phyloP scores from a whole-genome alignment of 2,113 vertebrate species.

The Megaptera novaeangliae region DNA sequence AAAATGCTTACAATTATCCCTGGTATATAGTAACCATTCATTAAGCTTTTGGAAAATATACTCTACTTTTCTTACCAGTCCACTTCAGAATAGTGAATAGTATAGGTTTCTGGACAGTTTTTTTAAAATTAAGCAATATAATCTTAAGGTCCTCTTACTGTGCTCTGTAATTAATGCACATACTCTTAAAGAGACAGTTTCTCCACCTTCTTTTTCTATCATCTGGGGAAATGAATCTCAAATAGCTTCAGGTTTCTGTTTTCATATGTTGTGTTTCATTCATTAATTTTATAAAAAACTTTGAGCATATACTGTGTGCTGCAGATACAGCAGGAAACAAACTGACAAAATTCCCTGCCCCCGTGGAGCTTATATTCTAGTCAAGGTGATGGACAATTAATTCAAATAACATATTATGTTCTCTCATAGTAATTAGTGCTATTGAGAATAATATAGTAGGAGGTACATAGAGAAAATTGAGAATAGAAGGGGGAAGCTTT shows the following conservation, averaged over 20 bases:
- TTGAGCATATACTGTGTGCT: not conserved
- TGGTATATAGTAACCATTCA: not conserved
- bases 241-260: constrained; percentile 7
- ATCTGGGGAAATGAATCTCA: not conserved
- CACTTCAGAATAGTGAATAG: not conserved
- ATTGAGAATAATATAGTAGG: not conserved
- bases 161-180: not conserved
- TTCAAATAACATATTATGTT: not conserved
- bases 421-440: not conserved
- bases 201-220: not conserved
- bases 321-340: not conserved
- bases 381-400: not conserved
- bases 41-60: not conserved
- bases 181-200: not conserved
- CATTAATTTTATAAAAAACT: constrained; percentile 5
- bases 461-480: not conserved
- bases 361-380: not conserved
- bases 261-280: not conserved
- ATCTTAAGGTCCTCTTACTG: not conserved
- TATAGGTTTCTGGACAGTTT: not conserved
- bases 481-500: not conserved
- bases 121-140: not conserved
- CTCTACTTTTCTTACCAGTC: not conserved
- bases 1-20: not conserved
- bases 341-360: not conserved